These are phyloP conservation scores for Stichopus chloronotus DNA, from an alignment of 35 echinoderm and acorn worm genomes.

Conservation along the genomic window DNA sequence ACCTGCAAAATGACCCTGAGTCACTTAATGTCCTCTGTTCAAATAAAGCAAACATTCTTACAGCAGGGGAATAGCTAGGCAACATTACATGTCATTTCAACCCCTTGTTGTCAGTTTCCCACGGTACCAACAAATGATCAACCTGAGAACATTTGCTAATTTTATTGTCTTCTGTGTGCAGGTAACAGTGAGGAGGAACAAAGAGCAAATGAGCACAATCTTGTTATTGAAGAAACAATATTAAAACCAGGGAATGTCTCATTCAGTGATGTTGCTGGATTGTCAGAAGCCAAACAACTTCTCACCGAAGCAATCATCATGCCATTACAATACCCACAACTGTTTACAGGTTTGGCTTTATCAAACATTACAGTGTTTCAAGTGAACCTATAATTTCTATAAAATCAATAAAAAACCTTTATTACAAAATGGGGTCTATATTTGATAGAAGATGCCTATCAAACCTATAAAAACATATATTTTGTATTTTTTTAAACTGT, in stretches of 20 bases:
- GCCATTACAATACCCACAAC: constrained; percentile 87
- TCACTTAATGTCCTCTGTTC: not conserved
- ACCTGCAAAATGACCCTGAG: not conserved
- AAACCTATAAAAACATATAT: too few relatives aligned
- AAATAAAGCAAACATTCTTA: not conserved
- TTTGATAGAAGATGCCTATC: too few relatives aligned
- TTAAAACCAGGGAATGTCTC: constrained; percentile 70
- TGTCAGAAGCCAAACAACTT: constrained; percentile 82
- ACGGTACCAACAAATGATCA: too few relatives aligned
- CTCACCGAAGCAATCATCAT: constrained; percentile 89
- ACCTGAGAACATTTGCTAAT: too few relatives aligned
- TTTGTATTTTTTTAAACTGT: too few relatives aligned
- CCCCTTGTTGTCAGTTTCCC: too few relatives aligned
- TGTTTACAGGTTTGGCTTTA: constrained; percentile 78
- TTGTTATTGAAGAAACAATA: constrained; percentile 90
- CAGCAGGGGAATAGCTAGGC: not conserved
- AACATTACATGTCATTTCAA: not conserved
- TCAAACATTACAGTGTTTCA: not conserved
- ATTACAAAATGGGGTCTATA: not conserved
- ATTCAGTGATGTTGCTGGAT: constrained; percentile 85
- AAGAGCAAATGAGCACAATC: constrained; percentile 14
- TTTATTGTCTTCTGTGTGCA: not conserved
- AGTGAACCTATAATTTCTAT: not conserved
- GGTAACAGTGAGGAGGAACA: not conserved
- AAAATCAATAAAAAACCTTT: not conserved